Evolutionary conservation across 2,113 vertebrate genomes (phyloP).

Genomic region (Callorhinus ursinus): DNA sequence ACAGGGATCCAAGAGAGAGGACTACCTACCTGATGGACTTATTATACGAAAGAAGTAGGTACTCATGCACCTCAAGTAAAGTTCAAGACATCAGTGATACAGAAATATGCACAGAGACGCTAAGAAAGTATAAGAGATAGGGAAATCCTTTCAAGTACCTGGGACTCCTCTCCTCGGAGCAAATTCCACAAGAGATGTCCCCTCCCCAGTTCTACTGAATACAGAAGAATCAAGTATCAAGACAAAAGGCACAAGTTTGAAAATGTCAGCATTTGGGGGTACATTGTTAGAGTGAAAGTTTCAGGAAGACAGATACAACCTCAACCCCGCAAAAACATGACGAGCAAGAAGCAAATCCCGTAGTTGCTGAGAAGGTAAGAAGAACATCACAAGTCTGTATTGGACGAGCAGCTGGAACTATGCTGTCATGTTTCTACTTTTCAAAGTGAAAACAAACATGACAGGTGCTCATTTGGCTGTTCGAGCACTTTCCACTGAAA

Average conservation of each 20-base stretch:
- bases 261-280: background rate
- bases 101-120: background rate
- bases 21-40: background rate
- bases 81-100: background rate
- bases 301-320: background rate
- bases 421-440: conserved; percentile 61
- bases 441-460: conserved; percentile 73
- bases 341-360: background rate
- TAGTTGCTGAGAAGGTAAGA: background rate
- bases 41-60: background rate
- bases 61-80: background rate
- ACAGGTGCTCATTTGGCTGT: conserved; percentile 73
- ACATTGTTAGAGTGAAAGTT: background rate
- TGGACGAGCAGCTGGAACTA: conserved; percentile 34
- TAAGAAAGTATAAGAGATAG: background rate
- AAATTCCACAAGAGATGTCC: background rate
- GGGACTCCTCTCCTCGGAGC: background rate
- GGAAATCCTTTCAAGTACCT: background rate
- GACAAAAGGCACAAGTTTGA: background rate
- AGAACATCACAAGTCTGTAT: background rate
- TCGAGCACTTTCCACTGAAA: conserved; percentile 74
- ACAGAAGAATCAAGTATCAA: background rate
- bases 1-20: background rate
- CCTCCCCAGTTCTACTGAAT: background rate
- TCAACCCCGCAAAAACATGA: background rate